Evolutionary conservation across 1,140 invertebrate genomes (phyloP), one percentile per base, ranked within the genome.

Genomic region (Drosophila arizonae): DNA sequence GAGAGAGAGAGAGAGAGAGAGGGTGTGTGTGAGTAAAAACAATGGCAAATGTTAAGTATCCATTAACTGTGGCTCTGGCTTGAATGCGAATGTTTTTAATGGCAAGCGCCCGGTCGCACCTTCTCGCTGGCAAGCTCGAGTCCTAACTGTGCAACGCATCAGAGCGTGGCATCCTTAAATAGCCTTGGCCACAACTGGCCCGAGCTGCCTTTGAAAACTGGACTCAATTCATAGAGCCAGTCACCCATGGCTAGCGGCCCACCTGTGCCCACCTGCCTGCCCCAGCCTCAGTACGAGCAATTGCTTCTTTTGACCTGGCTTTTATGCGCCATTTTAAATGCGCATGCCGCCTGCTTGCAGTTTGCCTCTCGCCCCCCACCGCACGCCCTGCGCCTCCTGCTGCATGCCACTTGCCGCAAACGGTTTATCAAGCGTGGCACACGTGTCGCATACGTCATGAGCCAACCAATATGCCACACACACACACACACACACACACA

Each of bases 111-210:
- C 39, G 24, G 63, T 54, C 36, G 41, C 76, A 87, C 84, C 84
- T 87, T 72, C 66, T 61, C 84, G 60, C 73, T 77, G 70, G 71
- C 76, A 61, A 63, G 73, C 79, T 80, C 74, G 28, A 79, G 75
- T 87, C 77, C 77, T 80, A 89, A 88, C 84, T 88, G 84, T 82
- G 80, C 85, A 70, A 75, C 85, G 85, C 80, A 89, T 77, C 77
- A 72, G 80, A 75, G 80, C 71, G 71, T 85, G 65, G 85, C 84
- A 89, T 89, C 84, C 84, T 88, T 88, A 88, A 88, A 88, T 88
- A 88, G 84, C 84, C 67, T 89, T 84, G 54, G 73, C 76, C 79
- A 69, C 82, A 73, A 58, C 67, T 70, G 68, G 74, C 15, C 52
- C 61, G 48, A 65, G 33, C n/a, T 57, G 45, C 65, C 17, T 36